phyloP scores from a whole-genome alignment of 2,888 invertebrate genomes.

The Hydraecia micacea region DNA sequence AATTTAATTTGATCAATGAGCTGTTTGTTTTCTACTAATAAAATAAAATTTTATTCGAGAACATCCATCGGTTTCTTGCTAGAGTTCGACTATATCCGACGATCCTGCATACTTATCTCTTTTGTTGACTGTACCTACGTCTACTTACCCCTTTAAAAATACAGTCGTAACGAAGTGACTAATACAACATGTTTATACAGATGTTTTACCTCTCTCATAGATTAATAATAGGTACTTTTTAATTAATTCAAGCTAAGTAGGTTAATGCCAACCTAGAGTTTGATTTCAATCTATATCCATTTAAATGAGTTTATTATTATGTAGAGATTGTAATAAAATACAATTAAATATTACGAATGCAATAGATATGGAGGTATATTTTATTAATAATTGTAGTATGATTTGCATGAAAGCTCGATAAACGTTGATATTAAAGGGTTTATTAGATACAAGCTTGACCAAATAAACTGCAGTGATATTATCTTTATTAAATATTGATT shows the following conservation, averaged over 20 bases:
- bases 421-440: neutral
- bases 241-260: conserved; percentile 62
- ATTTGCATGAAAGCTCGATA: conserved; percentile 47
- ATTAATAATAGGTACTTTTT: conserved; percentile 47
- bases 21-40: too few species aligned
- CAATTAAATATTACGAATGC: conserved; percentile 36
- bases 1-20: too few species aligned
- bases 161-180: conserved; percentile 14
- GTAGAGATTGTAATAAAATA: conserved; percentile 48
- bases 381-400: conserved; percentile 20
- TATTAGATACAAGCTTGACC: neutral
- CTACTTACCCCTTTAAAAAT: conserved; percentile 20
- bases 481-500: neutral
- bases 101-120: too few species aligned
- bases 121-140: too few species aligned
- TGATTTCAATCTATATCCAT: conserved; percentile 55
- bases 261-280: conserved; percentile 64
- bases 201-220: conserved; percentile 63
- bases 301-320: conserved; percentile 47
- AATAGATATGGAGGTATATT: conserved; percentile 33
- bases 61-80: too few species aligned
- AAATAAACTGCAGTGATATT: neutral
- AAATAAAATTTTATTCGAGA: too few species aligned
- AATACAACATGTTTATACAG: conserved; percentile 61
- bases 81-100: too few species aligned